Base-by-base conservation (phyloP, 2,888 invertebrate species). In the Melipona beecheii region DNA sequence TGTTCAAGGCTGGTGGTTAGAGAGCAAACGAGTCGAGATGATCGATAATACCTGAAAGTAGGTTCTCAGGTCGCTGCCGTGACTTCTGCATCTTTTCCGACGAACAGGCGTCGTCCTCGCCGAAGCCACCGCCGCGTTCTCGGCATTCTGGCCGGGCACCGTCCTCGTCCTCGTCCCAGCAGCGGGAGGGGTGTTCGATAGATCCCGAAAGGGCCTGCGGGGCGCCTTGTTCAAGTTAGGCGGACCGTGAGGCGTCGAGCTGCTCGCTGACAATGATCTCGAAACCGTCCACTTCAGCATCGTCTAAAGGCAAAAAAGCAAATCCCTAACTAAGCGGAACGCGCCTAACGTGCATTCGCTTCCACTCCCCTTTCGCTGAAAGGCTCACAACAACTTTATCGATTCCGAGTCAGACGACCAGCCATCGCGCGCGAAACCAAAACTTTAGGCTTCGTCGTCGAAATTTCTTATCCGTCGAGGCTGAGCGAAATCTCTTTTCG, bases 261-360 rank as follows among this genome's bases (percentile, higher is more conserved):
- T 92, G 83, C 92, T 92, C 71, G 93, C 92, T 78, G 94, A 94
- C 90, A 94, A 90, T 64, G 94, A 94, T 90, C 94, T 94, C 83
- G 94, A 94, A 81, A 94, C 94, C 86, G 94, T 94, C 94, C 94
- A 94, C 93, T 94, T 94, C 84, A 94, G 92, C 94, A 94, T 94
- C 83, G 31, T 92, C 92, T 93, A 84, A 0, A 50, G 62, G 36
- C 79, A 78, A 54, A 43, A 78, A 80, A 78, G 66, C 50, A 54
- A 74, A 70, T 5, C 58, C 62, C 66, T 76, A 58, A 60, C 58
- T 74, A 84, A 82, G 58, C 80, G 66, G 17, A 54, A 68, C 24
- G 54, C 50, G 66, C n/a, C 21, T n/a, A 19, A 31, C 80, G 24
- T 27, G 70, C 24, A 58, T 43, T 58, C 58, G 19, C 56, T 5